phyloP scores from a whole-genome alignment of 2,113 vertebrate species.

The Catharus fuscescens region DNA sequence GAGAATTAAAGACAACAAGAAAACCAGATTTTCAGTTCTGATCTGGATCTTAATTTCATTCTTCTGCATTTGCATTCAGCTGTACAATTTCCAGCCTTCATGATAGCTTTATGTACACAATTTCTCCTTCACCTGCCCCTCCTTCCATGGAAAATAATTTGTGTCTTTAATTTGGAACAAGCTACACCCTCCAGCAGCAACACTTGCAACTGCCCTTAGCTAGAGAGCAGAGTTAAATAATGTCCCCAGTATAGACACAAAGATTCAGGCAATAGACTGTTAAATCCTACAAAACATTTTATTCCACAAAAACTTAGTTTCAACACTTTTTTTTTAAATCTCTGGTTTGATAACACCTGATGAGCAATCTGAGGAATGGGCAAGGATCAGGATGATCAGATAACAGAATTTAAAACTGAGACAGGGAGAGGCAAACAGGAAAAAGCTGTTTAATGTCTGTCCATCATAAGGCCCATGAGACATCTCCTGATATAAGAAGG shows the following conservation, averaged over 20 bases:
- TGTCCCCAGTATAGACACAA: not conserved
- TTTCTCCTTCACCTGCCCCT: not conserved
- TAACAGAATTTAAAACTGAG: not conserved
- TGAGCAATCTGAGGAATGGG: accelerated
- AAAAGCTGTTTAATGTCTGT: not conserved
- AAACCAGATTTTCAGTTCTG: conserved; percentile 41
- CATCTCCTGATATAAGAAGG: not conserved
- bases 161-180: not conserved
- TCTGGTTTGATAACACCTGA: not conserved
- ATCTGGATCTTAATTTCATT: conserved; percentile 34
- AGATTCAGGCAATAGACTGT: not conserved
- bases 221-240: not conserved
- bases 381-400: not conserved
- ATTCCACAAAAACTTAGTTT: not conserved
- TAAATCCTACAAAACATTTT: not conserved
- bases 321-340: not conserved
- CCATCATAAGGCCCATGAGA: not conserved
- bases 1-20: conserved; percentile 21
- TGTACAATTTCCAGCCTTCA: not conserved
- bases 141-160: not conserved
- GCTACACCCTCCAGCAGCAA: not conserved
- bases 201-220: not conserved
- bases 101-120: not conserved
- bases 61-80: conserved; percentile 25
- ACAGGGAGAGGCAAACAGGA: not conserved